Evolutionary conservation across 2,888 invertebrate genomes (phyloP), one percentile per base, ranked within the genome.

Genomic region (Tetanocera ferruginea): DNA sequence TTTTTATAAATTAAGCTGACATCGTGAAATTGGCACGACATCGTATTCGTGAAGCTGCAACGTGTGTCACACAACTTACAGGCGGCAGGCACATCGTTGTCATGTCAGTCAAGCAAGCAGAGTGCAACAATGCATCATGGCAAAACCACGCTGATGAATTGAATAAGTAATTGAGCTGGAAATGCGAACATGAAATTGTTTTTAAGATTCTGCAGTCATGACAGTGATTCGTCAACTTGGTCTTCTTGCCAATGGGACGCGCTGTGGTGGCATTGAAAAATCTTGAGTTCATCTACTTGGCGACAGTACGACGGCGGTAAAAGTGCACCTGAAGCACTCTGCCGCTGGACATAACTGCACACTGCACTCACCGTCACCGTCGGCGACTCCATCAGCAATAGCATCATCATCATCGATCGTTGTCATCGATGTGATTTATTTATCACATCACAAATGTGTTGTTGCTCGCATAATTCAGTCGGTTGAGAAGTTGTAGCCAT

Each of bases 111-210:
- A 28, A 19, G 11, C 43, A 43, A 43, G 51, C 31, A 34, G 14
- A 72, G 23, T 57, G 72, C 72, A 57, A 11, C 43, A 28, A 57
- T 37, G 37, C 31, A 57, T 72, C 23, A 49, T 43, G 43, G 43
- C 43, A 17, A 70, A 34, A 49, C 43, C 49, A 73, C 74, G 76
- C 78, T 82, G 82, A 81, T 81, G 82, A 80, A 81, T 82, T 79
- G 79, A 72, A 76, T 77, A 76, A 79, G 78, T 77, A 76, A 80
- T 81, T 77, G 76, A 75, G 80, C 79, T 79, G 80, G 78, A 77
- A 77, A 70, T 76, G 72, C 74, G 77, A 81, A 81, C 80, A 81
- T 78, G 80, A 80, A 82, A 82, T 81, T 81, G 80, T 81, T 80
- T 78, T 82, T 81, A 82, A 81, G 77, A 80, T 57, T 66, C 71